phyloP scores from a whole-genome alignment of 2,113 vertebrate species.

The Heloderma charlesbogerti region DNA sequence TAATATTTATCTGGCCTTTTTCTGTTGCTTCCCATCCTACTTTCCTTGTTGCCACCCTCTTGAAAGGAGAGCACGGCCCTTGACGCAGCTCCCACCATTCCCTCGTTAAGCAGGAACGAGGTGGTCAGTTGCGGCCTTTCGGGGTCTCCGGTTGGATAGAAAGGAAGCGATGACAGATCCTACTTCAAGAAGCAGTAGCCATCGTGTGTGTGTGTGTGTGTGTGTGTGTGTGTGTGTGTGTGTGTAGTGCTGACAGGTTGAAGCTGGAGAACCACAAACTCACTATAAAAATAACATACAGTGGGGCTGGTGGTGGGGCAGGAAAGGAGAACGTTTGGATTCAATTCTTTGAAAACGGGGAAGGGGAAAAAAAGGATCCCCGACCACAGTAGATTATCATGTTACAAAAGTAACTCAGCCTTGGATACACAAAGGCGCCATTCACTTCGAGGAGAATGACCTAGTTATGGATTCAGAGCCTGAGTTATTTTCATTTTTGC shows the following conservation, averaged over 20 bases:
- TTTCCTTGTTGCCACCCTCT: background rate
- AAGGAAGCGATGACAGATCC: background rate
- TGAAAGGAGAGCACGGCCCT: background rate
- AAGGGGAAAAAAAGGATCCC: background rate
- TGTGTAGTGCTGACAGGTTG: background rate
- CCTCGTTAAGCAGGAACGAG: accelerated
- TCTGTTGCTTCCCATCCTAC: background rate
- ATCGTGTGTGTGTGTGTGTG: background rate
- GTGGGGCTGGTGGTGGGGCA: background rate
- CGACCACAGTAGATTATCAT: background rate
- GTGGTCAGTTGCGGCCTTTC: accelerated
- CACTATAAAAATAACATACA: background rate
- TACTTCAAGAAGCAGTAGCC: background rate
- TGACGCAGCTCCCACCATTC: background rate
- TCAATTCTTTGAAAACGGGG: background rate
- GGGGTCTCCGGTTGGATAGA: accelerated
- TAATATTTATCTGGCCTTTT: background rate
- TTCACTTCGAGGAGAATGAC: conserved; percentile 57
- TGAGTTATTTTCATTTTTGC: conserved; percentile 29
- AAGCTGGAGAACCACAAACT: background rate
- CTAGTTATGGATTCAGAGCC: conserved; percentile 32
- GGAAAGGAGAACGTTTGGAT: background rate
- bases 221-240: background rate
- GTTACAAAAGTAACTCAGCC: conserved; percentile 49
- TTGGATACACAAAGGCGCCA: conserved; percentile 61